Percentiles rank a stretch among this genome's conserved stretches.
phyloP scores from a whole-genome alignment of 2,113 vertebrate species.

The Onychostruthus taczanowskii region DNA sequence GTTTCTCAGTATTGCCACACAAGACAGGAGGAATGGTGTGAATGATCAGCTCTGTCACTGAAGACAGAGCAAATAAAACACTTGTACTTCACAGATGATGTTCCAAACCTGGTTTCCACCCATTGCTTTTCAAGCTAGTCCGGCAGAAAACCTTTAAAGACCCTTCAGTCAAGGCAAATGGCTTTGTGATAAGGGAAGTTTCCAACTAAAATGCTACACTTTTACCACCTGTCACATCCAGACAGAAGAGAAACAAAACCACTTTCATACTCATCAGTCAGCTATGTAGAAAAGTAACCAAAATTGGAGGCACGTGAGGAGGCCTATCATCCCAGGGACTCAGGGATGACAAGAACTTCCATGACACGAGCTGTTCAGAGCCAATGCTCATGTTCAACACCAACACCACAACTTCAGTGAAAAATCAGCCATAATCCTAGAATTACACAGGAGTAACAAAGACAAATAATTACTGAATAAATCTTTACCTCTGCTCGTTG shows the following conservation, averaged over 20 bases:
- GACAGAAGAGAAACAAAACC: neutral
- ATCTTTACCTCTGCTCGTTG: conserved; percentile 90
- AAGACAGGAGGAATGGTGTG: neutral
- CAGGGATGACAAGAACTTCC: neutral
- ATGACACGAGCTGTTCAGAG: neutral
- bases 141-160: neutral
- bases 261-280: neutral
- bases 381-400: neutral
- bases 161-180: neutral
- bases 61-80: neutral
- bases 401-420: neutral
- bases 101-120: neutral
- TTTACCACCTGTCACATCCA: neutral
- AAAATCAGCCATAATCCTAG: neutral
- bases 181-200: neutral
- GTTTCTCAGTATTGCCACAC: neutral
- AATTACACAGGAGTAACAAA: neutral
- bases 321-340: neutral
- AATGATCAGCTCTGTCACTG: neutral
- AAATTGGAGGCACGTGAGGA: neutral
- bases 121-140: neutral
- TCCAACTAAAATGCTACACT: neutral
- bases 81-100: neutral
- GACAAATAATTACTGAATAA: neutral
- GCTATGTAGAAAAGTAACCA: neutral